phyloP scores from a whole-genome alignment of 92 coral and sea anemone genomes.

The Actinostola sp. region DNA sequence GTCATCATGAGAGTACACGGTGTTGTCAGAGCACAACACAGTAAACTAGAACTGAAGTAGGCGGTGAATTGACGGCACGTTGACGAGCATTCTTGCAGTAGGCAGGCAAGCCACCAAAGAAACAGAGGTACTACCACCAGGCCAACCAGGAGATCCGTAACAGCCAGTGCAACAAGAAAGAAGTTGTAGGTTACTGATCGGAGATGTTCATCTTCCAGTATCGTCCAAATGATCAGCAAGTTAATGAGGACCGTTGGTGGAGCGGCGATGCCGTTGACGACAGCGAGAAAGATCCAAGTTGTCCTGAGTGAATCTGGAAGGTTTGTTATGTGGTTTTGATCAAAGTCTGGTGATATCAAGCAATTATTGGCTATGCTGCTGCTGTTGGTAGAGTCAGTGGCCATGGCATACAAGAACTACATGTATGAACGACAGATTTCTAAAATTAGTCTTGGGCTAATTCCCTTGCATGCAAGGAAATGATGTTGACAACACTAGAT shows the following conservation, averaged over 20 bases:
- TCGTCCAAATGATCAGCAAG: constrained; percentile 3
- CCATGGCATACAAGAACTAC: no score
- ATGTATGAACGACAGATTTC: no score
- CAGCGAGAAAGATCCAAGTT: background rate
- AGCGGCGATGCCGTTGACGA: constrained; percentile 8
- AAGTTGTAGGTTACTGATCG: background rate
- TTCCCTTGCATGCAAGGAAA: no score
- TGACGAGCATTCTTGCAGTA: background rate
- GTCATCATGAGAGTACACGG: background rate
- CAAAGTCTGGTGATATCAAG: constrained; percentile 1
- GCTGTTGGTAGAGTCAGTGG: no score
- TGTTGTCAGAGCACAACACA: background rate
- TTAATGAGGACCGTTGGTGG: background rate
- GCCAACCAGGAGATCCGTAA: background rate
- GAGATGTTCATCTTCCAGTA: background rate
- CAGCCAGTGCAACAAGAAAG: background rate
- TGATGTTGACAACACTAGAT: no score
- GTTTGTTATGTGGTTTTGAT: background rate
- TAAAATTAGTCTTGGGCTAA: no score
- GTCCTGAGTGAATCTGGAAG: background rate
- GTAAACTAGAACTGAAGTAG: no score
- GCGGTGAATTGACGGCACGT: background rate
- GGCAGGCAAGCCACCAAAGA: background rate
- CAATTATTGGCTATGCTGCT: no score
- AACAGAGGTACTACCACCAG: constrained; percentile 1